Evolutionary conservation across 2,797 vertebrate genomes (phyloP).

Genomic region (Vultur gryphus): DNA sequence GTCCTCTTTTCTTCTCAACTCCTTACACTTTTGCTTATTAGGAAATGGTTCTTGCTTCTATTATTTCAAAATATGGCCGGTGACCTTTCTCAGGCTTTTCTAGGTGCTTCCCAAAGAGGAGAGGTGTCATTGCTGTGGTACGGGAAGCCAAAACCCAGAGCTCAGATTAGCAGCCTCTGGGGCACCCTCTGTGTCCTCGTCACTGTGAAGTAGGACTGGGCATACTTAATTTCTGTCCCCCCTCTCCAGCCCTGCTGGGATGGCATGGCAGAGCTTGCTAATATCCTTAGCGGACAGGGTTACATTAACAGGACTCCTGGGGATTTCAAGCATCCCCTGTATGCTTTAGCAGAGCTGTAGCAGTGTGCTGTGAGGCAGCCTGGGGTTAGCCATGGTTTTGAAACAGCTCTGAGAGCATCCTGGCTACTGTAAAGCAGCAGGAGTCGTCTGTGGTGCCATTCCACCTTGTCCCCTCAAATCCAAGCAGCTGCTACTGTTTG

Average conservation of each 20-base stretch:
- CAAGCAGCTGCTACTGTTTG: not conserved
- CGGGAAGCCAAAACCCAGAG: not conserved
- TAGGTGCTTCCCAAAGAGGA: not conserved
- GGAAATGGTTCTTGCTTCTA: not conserved
- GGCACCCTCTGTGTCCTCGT: fast-evolving
- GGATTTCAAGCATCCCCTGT: not conserved
- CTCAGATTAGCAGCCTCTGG: not conserved
- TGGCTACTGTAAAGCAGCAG: not conserved
- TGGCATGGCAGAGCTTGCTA: not conserved
- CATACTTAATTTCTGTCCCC: not conserved
- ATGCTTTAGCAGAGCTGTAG: not conserved
- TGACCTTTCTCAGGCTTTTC: not conserved
- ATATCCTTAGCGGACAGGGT: not conserved
- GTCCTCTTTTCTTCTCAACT: not conserved
- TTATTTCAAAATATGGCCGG: not conserved
- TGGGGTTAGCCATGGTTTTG: not conserved
- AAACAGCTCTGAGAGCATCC: not conserved
- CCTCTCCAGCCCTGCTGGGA: not conserved
- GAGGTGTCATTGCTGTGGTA: not conserved
- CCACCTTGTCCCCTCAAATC: not conserved
- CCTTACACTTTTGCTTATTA: not conserved
- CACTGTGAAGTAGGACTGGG: not conserved
- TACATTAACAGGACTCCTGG: not conserved
- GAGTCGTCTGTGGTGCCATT: not conserved
- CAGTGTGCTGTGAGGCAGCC: not conserved